Conservation (phyloP, 1,140 invertebrate genomes). For the Varroa destructor region DNA sequence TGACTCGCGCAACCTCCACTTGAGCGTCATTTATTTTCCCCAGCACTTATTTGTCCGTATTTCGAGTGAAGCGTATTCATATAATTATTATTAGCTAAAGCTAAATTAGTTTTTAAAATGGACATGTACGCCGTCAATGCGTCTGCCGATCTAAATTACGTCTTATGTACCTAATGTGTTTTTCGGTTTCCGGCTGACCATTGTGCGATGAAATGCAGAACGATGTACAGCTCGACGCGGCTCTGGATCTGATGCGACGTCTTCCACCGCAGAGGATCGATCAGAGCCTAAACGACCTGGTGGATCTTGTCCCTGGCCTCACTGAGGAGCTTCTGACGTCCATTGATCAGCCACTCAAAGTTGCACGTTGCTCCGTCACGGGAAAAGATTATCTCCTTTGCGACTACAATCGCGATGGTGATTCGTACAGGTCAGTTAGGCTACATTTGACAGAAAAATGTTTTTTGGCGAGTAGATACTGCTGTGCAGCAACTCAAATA, state of each 20-base stretch:
- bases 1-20: no score
- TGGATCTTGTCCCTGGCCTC: constrained; percentile 75
- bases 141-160: no score
- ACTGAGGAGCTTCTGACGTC: constrained; percentile 93
- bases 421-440: constrained; percentile 73
- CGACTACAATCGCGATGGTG: constrained; percentile 97
- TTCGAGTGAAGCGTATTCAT: no score
- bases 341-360: constrained; percentile 96
- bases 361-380: constrained; percentile 79
- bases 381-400: constrained; percentile 95
- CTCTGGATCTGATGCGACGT: constrained; percentile 92
- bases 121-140: no score
- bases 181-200: no score
- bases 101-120: no score
- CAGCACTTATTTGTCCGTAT: no score
- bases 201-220: constrained; percentile 48
- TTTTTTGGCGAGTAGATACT: background rate
- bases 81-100: no score
- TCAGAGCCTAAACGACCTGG: constrained; percentile 91
- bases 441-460: constrained; percentile 20
- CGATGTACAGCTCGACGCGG: constrained; percentile 95
- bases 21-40: no score
- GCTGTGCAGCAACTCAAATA: constrained; percentile 26
- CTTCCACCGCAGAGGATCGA: constrained; percentile 97
- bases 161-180: no score